These are phyloP conservation scores for Caradrina clavipalpis DNA, from an alignment of 2,888 invertebrate species.

Conservation along the genomic window DNA sequence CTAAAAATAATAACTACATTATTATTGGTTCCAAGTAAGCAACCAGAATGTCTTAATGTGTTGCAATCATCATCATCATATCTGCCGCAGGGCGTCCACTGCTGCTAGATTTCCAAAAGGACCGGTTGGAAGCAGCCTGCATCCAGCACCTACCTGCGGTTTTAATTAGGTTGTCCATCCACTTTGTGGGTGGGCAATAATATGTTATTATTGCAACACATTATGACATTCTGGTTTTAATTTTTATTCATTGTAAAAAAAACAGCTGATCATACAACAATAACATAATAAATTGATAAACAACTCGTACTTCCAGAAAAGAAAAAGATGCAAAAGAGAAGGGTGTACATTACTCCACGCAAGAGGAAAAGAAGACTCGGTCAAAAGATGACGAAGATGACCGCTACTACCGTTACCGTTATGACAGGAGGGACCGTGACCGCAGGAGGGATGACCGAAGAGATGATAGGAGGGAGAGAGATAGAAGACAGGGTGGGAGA, in stretches of 20 bases:
- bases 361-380: slow-evolving; percentile 88
- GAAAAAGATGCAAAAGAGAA: slow-evolving; percentile 92
- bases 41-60: slow-evolving; percentile 1
- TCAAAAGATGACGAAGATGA: slow-evolving; percentile 84
- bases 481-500: slow-evolving; percentile 70
- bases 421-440: slow-evolving; percentile 76
- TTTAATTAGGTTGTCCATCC: no score
- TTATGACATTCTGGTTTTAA: no score
- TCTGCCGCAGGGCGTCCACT: no score
- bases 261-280: no score
- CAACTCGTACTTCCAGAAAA: slow-evolving; percentile 72
- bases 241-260: neutral
- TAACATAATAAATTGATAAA: no score
- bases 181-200: no score
- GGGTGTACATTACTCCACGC: slow-evolving; percentile 93
- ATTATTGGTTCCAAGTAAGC: no score
- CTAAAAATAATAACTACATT: no score
- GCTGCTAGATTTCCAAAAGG: no score
- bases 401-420: slow-evolving; percentile 76
- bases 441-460: slow-evolving; percentile 72
- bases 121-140: no score
- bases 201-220: no score
- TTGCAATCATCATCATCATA: slow-evolving; percentile 7
- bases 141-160: no score
- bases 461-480: slow-evolving; percentile 72